phyloP scores from a whole-genome alignment of 2,888 invertebrate genomes.

The Drosophila koepferae region DNA sequence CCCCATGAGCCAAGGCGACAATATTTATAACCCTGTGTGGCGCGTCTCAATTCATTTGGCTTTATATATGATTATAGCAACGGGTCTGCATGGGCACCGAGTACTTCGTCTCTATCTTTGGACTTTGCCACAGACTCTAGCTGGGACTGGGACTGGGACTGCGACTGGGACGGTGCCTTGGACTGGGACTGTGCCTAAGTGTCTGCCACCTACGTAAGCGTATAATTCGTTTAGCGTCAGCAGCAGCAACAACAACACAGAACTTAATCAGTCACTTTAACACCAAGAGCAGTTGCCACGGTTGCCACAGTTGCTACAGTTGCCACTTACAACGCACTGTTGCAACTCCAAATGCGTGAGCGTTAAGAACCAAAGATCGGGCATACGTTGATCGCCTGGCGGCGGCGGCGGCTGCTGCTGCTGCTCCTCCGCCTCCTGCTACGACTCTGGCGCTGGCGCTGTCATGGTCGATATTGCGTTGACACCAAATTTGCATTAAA shows the following conservation, averaged over 20 bases:
- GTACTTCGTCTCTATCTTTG: conserved; percentile 25
- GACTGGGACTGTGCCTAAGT: conserved; percentile 52
- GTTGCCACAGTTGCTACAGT: conserved; percentile 10
- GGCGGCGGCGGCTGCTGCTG: conserved; percentile 5
- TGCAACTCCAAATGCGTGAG: conserved; percentile 62
- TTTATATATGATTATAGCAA: conserved; percentile 54
- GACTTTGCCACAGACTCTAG: conserved; percentile 20
- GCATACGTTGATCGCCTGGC: conserved; percentile 36
- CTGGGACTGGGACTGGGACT: conserved; percentile 9
- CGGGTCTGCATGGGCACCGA: conserved; percentile 3
- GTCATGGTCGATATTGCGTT: conserved; percentile 82
- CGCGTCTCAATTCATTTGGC: conserved; percentile 78
- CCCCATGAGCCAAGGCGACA: conserved; percentile 63
- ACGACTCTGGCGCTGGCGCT: conserved; percentile 52
- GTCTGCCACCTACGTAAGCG: conserved; percentile 82
- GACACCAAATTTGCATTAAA: conserved; percentile 82
- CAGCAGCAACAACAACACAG: conserved; percentile 53
- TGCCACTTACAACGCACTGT: conserved; percentile 60
- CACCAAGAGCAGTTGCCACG: conserved; percentile 68
- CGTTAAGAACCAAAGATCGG: conserved; percentile 42
- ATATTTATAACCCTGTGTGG: conserved; percentile 76
- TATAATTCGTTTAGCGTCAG: conserved; percentile 80
- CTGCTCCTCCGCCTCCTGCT: neutral
- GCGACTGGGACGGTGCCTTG: too few species aligned
- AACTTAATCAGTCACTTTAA: conserved; percentile 80